Conservation (phyloP, 1,140 invertebrate genomes). For the Pseudomyrmex dendroicus region DNA sequence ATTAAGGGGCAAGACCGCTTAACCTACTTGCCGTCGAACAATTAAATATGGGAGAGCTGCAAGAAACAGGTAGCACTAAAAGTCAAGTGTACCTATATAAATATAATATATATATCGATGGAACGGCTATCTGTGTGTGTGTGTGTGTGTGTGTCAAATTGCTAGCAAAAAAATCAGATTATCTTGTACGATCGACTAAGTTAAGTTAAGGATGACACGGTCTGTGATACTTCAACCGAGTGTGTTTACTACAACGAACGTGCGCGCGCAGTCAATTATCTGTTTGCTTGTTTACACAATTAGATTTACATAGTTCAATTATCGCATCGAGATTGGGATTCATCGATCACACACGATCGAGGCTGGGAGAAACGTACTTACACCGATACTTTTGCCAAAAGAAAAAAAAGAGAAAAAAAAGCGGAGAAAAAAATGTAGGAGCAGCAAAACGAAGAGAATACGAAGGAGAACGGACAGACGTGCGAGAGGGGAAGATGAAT, state of each 20-base stretch:
- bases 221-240: not conserved
- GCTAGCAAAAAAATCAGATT: slow-evolving; percentile 14
- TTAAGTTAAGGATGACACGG: not conserved
- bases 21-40: slow-evolving; percentile 71
- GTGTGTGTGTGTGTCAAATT: not conserved
- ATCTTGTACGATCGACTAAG: not conserved
- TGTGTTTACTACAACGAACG: too few species aligned
- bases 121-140: slow-evolving; percentile 44
- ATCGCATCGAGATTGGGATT: too few species aligned
- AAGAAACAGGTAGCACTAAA: slow-evolving; percentile 10
- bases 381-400: too few species aligned
- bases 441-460: not conserved
- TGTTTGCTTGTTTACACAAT: too few species aligned
- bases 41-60: slow-evolving; percentile 61
- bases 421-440: slow-evolving; percentile 10
- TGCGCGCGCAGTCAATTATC: too few species aligned
- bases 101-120: not conserved
- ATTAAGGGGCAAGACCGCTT: slow-evolving; percentile 72
- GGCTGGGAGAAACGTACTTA: too few species aligned
- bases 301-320: too few species aligned
- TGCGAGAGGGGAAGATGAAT: slow-evolving; percentile 18
- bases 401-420: not conserved
- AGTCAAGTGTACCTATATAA: slow-evolving; percentile 1
- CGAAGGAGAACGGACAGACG: slow-evolving; percentile 19
- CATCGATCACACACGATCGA: too few species aligned